Evolutionary conservation across 2,888 invertebrate species (phyloP), one percentile per base, ranked within the genome.

Genomic region (Xylota sylvarum): DNA sequence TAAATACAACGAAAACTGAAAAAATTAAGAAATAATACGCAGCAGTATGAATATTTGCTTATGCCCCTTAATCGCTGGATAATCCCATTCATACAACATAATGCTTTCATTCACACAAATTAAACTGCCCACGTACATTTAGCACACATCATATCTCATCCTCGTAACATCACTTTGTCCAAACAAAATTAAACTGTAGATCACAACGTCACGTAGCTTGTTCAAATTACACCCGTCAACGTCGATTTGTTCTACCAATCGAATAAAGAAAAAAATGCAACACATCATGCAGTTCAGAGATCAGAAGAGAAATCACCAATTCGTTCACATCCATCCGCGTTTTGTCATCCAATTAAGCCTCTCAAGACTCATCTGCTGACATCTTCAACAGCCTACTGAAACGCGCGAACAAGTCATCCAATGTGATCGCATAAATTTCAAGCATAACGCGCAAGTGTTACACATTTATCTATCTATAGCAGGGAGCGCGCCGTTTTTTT

Each of bases 261-360:
- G 32, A 60, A 73, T 50, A 56, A 19, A 48, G 37, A 43, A 35
- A 35, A 35, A 69, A 72, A 56, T 23, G 27, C 62, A 73, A 73
- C 37, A 80, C 60, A 67, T 74, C 58, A 65, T 73, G 30, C 55
- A 73, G 72, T 78, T 78, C 83, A 79, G 55, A 79, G 79, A 84
- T 83, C 78, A 83, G 12, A 40, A 77, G 55, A 76, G 64, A 82
- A 76, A 76, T 70, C 82, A 82, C 70, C 77, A 69, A 64, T 46
- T 79, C 64, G 50, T 60, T 69, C 50, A 65, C 50, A 78, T 48
- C 23, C 52, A 79, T 78, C 62, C 37, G 40, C 60, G 48, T 82
- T 56, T 52, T 84, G 79, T 62, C 73, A 62, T 79, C 67, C 83
- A 84, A 84, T 84, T 84, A 74, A 79, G 60, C 62, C 67, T 73